Evolutionary conservation across 2,888 invertebrate species (phyloP).

Genomic region (Epistrophella euchroma): DNA sequence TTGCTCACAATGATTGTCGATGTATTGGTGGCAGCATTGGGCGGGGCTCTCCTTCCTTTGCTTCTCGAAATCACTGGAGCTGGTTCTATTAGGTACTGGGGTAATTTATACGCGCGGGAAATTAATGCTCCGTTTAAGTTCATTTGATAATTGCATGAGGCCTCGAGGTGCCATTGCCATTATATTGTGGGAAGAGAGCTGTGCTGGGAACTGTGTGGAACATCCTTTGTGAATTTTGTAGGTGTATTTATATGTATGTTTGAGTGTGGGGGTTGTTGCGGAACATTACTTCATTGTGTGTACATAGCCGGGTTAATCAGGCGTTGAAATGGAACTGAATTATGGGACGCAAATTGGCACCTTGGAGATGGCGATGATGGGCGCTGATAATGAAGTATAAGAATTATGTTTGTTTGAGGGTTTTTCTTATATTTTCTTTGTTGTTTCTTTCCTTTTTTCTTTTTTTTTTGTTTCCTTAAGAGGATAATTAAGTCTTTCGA

Average conservation of each 20-base stretch:
- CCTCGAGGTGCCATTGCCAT: constrained; percentile 83
- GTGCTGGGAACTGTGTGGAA: constrained; percentile 42
- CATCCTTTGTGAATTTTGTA: constrained; percentile 71
- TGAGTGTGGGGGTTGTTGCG: constrained; percentile 68
- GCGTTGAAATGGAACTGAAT: constrained; percentile 76
- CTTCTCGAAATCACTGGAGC: constrained; percentile 42
- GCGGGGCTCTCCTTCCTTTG: constrained; percentile 71
- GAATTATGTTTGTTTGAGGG: constrained; percentile 74
- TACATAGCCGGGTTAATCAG: constrained; percentile 75
- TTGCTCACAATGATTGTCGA: background rate
- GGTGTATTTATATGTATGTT: constrained; percentile 34
- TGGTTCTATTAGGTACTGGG: constrained; percentile 28
- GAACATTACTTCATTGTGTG: constrained; percentile 76
- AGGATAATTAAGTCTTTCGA: constrained; percentile 74
- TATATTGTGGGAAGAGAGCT: constrained; percentile 75
- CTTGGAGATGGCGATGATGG: constrained; percentile 76
- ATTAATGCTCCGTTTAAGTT: constrained; percentile 82
- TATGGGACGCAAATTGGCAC: constrained; percentile 76
- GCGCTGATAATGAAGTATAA: constrained; percentile 73
- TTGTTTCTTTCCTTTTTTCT: background rate
- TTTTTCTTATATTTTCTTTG: constrained; percentile 20
- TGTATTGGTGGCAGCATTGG: constrained; percentile 58
- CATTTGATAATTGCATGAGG: constrained; percentile 84
- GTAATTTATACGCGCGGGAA: constrained; percentile 79
- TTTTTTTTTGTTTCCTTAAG: constrained; percentile 33